Evolutionary conservation across 2,888 invertebrate genomes (phyloP).

Genomic region (Metopia argyrocephala): DNA sequence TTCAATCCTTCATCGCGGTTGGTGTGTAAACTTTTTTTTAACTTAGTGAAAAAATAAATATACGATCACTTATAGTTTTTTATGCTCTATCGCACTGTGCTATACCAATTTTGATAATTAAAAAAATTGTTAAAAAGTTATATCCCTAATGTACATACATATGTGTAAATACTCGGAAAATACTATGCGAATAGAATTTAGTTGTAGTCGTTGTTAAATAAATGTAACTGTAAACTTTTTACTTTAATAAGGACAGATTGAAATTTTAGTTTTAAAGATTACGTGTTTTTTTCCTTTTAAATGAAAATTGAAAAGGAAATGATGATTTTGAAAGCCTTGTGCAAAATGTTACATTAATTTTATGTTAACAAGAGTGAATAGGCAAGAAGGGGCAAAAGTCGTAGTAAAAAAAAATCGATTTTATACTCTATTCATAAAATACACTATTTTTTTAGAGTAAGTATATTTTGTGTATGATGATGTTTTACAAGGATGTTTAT

Average conservation of each 20-base stretch:
- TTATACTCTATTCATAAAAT: background rate
- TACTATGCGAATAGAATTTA: no score
- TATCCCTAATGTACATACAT: no score
- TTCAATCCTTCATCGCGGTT: no score
- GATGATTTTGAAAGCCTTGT: constrained; percentile 3
- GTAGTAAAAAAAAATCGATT: background rate
- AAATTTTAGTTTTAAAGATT: constrained; percentile 4
- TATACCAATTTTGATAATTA: no score
- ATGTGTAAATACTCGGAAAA: no score
- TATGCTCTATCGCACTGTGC: no score
- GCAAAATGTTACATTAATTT: background rate
- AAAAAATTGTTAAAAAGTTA: no score
- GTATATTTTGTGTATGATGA: background rate
- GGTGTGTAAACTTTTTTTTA: no score
- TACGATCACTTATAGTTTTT: no score
- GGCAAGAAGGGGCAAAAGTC: background rate
- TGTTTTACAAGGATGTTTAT: background rate
- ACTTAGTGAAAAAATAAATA: no score
- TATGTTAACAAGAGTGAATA: background rate
- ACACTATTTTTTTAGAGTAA: background rate
- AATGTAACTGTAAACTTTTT: constrained; percentile 8
- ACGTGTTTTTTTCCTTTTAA: background rate
- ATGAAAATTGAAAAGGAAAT: constrained; percentile 30
- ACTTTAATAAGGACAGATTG: constrained; percentile 25
- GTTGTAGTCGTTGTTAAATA: background rate